Percentiles rank a stretch among this genome's conserved stretches.
These are phyloP conservation scores for Pinctada fucata DNA, from an alignment of 2,888 invertebrate genomes.

Conservation along the genomic window DNA sequence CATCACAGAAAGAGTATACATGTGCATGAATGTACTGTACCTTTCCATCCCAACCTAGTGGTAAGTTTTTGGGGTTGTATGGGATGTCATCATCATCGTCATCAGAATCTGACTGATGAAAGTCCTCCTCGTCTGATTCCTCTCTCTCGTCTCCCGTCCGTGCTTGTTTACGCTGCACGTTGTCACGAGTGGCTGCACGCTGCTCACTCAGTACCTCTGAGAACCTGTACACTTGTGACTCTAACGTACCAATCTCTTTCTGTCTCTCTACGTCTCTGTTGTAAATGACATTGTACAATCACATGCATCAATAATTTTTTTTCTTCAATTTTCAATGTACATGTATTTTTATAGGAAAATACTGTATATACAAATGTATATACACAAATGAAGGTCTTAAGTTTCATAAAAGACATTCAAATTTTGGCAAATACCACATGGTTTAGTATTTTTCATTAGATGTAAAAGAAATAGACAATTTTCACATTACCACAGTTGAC, in stretches of 20 bases:
- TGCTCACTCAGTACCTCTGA: conserved; percentile 91
- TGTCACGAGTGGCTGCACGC: conserved; percentile 94
- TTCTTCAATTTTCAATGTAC: too few species aligned
- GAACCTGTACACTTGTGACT: conserved; percentile 93
- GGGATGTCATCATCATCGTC: conserved; percentile 93
- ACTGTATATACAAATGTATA: too few species aligned
- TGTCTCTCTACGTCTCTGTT: conserved; percentile 81
- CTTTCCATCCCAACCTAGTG: conserved; percentile 99
- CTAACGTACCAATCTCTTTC: conserved; percentile 91
- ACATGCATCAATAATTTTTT: too few species aligned
- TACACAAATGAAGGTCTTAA: too few species aligned
- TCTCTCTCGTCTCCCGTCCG: conserved; percentile 85
- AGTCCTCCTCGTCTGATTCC: conserved; percentile 78
- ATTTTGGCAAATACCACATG: too few species aligned
- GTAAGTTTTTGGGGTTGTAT: conserved; percentile 99
- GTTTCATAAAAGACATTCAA: too few species aligned
- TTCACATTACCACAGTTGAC: too few species aligned
- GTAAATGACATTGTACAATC: background rate
- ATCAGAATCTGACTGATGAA: conserved; percentile 73
- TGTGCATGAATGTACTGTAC: conserved; percentile 77
- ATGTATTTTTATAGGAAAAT: too few species aligned
- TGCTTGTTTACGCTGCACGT: conserved; percentile 98
- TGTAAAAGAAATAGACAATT: too few species aligned
- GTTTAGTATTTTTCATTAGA: too few species aligned
- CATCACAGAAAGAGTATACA: too few species aligned